Percentiles rank a stretch among this genome's conserved stretches.
These are phyloP conservation scores for Brienomyrus longianalis DNA, from an alignment of 2,113 vertebrate species.

Conservation along the genomic window DNA sequence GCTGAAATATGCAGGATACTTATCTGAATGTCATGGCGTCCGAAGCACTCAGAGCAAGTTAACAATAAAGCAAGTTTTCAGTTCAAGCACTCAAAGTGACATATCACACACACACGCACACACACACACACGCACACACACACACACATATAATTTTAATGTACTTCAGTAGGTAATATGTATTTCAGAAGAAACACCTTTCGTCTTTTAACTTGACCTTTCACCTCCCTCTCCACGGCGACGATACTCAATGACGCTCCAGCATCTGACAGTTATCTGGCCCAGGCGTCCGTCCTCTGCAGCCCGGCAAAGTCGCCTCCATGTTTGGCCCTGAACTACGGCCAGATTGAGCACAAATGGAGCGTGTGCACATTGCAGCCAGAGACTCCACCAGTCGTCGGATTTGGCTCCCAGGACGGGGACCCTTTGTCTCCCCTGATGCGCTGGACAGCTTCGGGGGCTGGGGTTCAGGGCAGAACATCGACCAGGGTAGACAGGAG, in stretches of 20 bases:
- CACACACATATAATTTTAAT: background rate
- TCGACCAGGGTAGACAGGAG: slow-evolving; percentile 29
- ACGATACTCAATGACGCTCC: background rate
- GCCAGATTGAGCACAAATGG: slow-evolving; percentile 34
- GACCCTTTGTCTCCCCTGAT: slow-evolving; percentile 48
- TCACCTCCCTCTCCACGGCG: background rate
- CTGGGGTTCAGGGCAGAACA: slow-evolving; percentile 42
- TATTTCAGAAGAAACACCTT: background rate
- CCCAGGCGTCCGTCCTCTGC: background rate
- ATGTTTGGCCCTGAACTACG: background rate
- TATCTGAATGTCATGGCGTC: background rate
- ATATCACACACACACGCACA: background rate
- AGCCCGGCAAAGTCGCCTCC: background rate
- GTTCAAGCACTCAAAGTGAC: background rate
- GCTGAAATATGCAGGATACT: background rate
- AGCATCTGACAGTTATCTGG: background rate
- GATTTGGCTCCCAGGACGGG: background rate
- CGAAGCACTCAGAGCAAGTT: background rate
- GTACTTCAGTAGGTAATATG: background rate
- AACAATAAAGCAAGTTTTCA: background rate
- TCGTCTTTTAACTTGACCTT: background rate
- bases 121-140: background rate
- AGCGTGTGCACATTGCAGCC: slow-evolving; percentile 53
- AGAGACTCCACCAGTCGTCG: slow-evolving; percentile 45
- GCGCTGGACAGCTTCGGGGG: slow-evolving; percentile 60